Base-by-base conservation (phyloP, 1,140 invertebrate genomes). In the Arctopsyche grandis region DNA sequence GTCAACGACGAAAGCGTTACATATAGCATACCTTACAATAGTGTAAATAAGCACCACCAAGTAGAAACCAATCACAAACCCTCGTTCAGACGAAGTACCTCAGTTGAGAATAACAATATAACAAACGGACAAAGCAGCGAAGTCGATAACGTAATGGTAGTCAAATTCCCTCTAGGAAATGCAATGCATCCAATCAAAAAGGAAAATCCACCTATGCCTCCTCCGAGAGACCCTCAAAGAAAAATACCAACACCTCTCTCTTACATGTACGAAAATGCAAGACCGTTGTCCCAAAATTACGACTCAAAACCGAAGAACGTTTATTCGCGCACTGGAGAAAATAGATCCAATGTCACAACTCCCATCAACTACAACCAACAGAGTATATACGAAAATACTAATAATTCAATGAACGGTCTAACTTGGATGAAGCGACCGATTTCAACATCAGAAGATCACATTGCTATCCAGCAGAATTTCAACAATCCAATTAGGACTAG, bases 221-320 rank as follows among this genome's bases (percentile, higher is more conserved):
- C 93, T 0, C 93, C 93, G 26, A 85, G 92, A 82, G 92, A 93
- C 86, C 92, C 91, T 21, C 89, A 91, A 80, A 85, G 91, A 83
- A 89, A 88, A 86, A 85, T 89, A 5, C 83, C 89, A 52, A 86
- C 88, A 77, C 86, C 86, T 83, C 78, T 89, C 83, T 87, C 90
- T 69, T 88, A 87, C 83, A 88, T 86, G 80, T 87, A 88, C 81
- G 89, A 90, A 79, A 88, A 84, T 87, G 83, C 0, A 83, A 84
- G 87, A 69, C 90, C 90, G 0, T 86, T 87, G n/a, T 90, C 89
- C 0, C 88, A 89, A 75, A 88, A 89, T 26, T 89, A 89, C 56
- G 89, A 90, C 29, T 29, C 66, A 1, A 38, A 26, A n/a, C 78
- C 69, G 12, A 75, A 71, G 29, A 69, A 76, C 38, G 44, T 71